Evolutionary conservation across 2,888 invertebrate genomes (phyloP).

Genomic region (Pilophorus perplexus): DNA sequence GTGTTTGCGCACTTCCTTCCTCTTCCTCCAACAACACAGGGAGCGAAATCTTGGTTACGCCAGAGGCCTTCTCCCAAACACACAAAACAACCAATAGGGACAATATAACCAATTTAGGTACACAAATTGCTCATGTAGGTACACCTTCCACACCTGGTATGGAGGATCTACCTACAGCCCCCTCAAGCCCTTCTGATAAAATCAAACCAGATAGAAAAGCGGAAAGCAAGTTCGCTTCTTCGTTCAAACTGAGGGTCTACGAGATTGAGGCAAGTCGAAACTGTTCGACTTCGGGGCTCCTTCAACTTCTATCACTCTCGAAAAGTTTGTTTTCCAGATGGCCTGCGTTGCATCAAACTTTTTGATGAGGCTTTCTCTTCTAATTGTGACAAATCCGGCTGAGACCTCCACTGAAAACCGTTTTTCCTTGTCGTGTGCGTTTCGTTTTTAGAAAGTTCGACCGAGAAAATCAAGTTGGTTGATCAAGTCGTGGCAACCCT

Average conservation of each 20-base stretch:
- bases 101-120: too few relatives aligned
- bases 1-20: too few relatives aligned
- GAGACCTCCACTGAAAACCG: not conserved
- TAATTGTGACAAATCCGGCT: slow-evolving; percentile 27
- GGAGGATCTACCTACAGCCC: too few relatives aligned
- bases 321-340: slow-evolving; percentile 24
- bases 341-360: slow-evolving; percentile 22
- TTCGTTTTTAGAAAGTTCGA: too few relatives aligned
- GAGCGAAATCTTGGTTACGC: too few relatives aligned
- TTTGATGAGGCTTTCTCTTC: slow-evolving; percentile 31
- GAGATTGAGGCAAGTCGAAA: slow-evolving; percentile 18
- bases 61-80: too few relatives aligned
- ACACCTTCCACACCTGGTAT: too few relatives aligned
- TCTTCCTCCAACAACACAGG: too few relatives aligned
- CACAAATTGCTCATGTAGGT: too few relatives aligned
- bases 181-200: not conserved
- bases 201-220: slow-evolving; percentile 7
- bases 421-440: not conserved
- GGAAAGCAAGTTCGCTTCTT: not conserved
- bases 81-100: too few relatives aligned
- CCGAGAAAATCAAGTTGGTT: too few relatives aligned
- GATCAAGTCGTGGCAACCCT: too few relatives aligned
- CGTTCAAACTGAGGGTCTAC: slow-evolving; percentile 14
- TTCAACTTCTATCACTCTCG: slow-evolving; percentile 8
- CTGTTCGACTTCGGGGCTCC: slow-evolving; percentile 3